Conservation (phyloP, 2,888 invertebrate genomes). For the Zygaena filipendulae region DNA sequence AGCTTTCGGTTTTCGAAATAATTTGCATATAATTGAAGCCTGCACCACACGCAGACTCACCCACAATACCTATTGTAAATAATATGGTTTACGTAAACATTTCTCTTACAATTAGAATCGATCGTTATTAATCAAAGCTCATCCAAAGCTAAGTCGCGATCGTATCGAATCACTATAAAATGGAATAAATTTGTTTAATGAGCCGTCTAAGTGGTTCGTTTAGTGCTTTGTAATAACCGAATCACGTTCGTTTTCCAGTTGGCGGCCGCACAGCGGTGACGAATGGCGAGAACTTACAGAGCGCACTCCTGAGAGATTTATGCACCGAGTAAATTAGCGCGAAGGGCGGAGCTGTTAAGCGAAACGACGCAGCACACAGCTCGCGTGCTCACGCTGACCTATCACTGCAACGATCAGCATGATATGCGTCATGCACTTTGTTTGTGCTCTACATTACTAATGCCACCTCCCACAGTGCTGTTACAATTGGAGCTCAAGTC, state of each 20-base stretch:
- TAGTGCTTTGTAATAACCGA: conserved; percentile 49
- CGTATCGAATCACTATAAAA: conserved; percentile 52
- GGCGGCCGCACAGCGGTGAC: conserved; percentile 34
- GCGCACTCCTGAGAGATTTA: conserved; percentile 34
- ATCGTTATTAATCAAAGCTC: conserved; percentile 35
- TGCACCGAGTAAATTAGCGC: conserved; percentile 33
- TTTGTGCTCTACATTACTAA: conserved; percentile 35
- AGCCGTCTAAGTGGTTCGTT: conserved; percentile 45
- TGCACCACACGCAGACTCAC: conserved; percentile 12
- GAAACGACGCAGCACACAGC: conserved; percentile 24
- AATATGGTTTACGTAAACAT: too few relatives aligned
- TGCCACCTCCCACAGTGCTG: conserved; percentile 43
- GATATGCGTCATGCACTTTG: conserved; percentile 33
- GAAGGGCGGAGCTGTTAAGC: conserved; percentile 37
- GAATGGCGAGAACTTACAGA: conserved; percentile 36
- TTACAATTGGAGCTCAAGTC: conserved; percentile 29
- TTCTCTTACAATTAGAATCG: conserved; percentile 22
- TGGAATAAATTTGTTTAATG: conserved; percentile 55
- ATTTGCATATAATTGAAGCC: conserved; percentile 32
- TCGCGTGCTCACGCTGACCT: conserved; percentile 34
- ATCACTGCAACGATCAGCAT: conserved; percentile 33
- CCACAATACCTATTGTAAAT: too few relatives aligned
- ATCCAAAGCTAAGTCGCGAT: conserved; percentile 38
- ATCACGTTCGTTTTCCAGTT: conserved; percentile 55
- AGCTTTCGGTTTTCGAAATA: conserved; percentile 29